These are phyloP conservation scores for Stictonetta naevosa DNA, from an alignment of 2,113 vertebrate species.

Conservation along the genomic window DNA sequence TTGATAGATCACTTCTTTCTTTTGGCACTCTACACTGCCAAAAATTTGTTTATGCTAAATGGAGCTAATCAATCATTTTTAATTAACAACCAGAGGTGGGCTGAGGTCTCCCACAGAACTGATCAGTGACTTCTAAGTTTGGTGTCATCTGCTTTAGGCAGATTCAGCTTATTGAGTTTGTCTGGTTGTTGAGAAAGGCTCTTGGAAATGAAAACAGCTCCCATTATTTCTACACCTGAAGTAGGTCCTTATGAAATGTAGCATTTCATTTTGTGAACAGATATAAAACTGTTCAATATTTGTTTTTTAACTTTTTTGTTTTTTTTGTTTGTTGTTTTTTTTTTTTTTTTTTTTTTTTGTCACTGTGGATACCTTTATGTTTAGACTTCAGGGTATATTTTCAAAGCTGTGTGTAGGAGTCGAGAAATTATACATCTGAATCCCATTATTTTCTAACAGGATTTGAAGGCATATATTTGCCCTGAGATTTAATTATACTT, in stretches of 20 bases:
- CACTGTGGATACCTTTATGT: neutral
- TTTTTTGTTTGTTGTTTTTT: neutral
- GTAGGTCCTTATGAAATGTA: neutral
- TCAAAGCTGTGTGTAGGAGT: slow-evolving; percentile 27
- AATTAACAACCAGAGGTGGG: slow-evolving; percentile 41
- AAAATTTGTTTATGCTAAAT: slow-evolving; percentile 31
- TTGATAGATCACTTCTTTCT: neutral
- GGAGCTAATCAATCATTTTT: slow-evolving; percentile 34
- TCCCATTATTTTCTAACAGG: slow-evolving; percentile 33
- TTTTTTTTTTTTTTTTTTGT: neutral
- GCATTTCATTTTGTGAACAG: neutral
- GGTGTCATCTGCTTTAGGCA: neutral
- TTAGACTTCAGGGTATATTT: slow-evolving; percentile 37
- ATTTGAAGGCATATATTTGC: slow-evolving; percentile 30
- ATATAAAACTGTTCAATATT: slow-evolving; percentile 29
- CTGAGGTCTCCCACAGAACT: slow-evolving; percentile 20
- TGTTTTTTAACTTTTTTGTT: neutral
- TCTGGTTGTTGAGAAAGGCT: neutral
- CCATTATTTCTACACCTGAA: neutral
- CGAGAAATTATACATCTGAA: slow-evolving; percentile 35
- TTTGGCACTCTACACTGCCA: neutral
- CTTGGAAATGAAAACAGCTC: neutral
- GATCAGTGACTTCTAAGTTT: neutral
- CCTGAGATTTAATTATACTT: slow-evolving; percentile 52
- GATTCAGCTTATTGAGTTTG: neutral